Evolutionary conservation across 2,888 invertebrate species (phyloP).

Genomic region (Azorinus chamasolen): DNA sequence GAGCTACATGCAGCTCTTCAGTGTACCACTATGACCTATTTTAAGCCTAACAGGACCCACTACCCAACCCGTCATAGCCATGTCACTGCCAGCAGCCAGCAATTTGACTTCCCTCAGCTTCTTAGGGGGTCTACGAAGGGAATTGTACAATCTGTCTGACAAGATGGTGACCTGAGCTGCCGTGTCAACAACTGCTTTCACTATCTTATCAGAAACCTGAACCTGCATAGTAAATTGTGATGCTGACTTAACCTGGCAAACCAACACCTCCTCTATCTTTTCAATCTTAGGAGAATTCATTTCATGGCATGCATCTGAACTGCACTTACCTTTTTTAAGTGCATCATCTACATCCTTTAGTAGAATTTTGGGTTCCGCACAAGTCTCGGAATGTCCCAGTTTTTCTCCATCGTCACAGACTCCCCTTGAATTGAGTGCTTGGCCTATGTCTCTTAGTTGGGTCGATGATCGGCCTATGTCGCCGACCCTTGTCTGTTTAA

Average conservation of each 20-base stretch:
- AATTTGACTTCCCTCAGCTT: slow-evolving; percentile 32
- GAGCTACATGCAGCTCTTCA: slow-evolving; percentile 35
- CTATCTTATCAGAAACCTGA: neutral
- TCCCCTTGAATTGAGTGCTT: no score
- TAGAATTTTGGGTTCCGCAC: no score
- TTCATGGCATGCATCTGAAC: no score
- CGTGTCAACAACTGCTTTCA: slow-evolving; percentile 38
- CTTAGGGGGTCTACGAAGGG: slow-evolving; percentile 21
- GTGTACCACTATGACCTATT: slow-evolving; percentile 1
- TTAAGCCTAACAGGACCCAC: slow-evolving; percentile 14
- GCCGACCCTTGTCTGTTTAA: slow-evolving; percentile 11
- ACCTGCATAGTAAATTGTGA: slow-evolving; percentile 22
- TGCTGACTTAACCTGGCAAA: slow-evolving; percentile 21
- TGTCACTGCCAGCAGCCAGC: slow-evolving; percentile 41
- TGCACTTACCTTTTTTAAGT: no score
- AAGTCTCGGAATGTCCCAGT: no score
- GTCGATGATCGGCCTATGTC: neutral
- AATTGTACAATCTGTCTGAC: slow-evolving; percentile 35
- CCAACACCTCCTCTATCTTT: neutral
- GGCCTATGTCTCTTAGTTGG: neutral
- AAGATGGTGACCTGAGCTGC: slow-evolving; percentile 60
- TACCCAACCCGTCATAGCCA: slow-evolving; percentile 37
- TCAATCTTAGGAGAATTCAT: no score
- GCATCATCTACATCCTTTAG: no score
- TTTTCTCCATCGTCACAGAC: no score